Conservation (phyloP, 2,113 vertebrate genomes). For the Candoia aspera region DNA sequence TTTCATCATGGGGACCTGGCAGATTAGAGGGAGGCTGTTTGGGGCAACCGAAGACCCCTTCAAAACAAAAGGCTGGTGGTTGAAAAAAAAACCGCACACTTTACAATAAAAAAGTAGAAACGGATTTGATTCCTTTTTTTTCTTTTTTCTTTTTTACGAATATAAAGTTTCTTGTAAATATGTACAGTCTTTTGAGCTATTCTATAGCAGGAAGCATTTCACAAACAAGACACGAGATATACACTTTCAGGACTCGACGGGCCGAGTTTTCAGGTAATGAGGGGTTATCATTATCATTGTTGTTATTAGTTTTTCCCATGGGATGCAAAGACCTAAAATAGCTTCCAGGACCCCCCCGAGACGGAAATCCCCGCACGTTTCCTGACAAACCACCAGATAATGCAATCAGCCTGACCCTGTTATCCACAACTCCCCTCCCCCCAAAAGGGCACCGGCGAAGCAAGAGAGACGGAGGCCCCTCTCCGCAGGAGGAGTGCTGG, state of each 20-base stretch:
- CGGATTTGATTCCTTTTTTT: slow-evolving; percentile 82
- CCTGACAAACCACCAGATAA: slow-evolving; percentile 68
- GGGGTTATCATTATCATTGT: slow-evolving; percentile 35
- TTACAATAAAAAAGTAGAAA: slow-evolving; percentile 91
- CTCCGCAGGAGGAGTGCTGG: slow-evolving; percentile 70
- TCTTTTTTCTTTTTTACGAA: slow-evolving; percentile 77
- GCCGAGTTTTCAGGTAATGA: slow-evolving; percentile 70
- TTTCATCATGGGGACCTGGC: slow-evolving; percentile 72
- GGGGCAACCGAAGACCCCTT: slow-evolving; percentile 63
- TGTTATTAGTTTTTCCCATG: slow-evolving; percentile 59
- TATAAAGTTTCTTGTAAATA: slow-evolving; percentile 88
- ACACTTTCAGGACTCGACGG: slow-evolving; percentile 68
- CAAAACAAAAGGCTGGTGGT: slow-evolving; percentile 78
- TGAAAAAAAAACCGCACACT: slow-evolving; percentile 78
- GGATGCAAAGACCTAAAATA: slow-evolving; percentile 77
- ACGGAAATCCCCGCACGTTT: slow-evolving; percentile 73
- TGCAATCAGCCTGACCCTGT: slow-evolving; percentile 60
- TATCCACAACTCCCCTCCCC: slow-evolving; percentile 46
- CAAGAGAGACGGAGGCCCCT: slow-evolving; percentile 44
- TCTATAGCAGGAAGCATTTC: slow-evolving; percentile 82
- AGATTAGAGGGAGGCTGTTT: slow-evolving; percentile 62
- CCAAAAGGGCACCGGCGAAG: slow-evolving; percentile 60
- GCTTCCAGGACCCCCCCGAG: slow-evolving; percentile 72
- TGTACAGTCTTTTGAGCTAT: slow-evolving; percentile 83
- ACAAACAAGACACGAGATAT: slow-evolving; percentile 75